These are phyloP conservation scores for Drosophila nigrodunni DNA, from an alignment of 1,140 invertebrate genomes.

Conservation along the genomic window DNA sequence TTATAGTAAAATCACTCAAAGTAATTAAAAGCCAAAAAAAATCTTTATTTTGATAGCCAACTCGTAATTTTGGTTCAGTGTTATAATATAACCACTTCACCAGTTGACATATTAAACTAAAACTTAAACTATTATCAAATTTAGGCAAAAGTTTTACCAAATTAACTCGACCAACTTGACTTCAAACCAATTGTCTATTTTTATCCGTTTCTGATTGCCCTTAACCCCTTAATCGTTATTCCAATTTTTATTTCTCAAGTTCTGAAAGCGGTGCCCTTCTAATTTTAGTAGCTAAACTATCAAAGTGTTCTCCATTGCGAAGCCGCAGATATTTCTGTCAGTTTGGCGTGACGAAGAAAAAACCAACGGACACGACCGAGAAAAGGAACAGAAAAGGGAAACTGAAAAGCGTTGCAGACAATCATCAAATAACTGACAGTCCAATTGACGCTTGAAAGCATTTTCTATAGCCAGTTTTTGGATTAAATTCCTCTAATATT, in stretches of 20 bases:
- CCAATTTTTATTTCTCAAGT: not conserved
- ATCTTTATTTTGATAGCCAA: too few species aligned
- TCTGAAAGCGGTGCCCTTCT: constrained; percentile 31
- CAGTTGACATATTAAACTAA: constrained; percentile 34
- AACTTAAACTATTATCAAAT: constrained; percentile 8
- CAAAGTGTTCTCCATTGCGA: constrained; percentile 5
- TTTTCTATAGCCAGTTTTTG: constrained; percentile 26
- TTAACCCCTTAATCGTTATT: not conserved
- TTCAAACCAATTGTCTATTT: constrained; percentile 8
- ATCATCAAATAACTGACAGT: constrained; percentile 63
- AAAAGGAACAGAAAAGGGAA: constrained; percentile 33
- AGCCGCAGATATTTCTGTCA: constrained; percentile 55
- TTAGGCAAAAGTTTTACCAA: not conserved
- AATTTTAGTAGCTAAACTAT: constrained; percentile 45
- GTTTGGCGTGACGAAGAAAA: constrained; percentile 49
- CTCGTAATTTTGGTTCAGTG: too few species aligned
- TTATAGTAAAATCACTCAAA: too few species aligned
- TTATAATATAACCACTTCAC: not conserved
- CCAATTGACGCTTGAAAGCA: constrained; percentile 56
- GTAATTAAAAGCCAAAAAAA: too few species aligned
- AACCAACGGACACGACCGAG: constrained; percentile 1
- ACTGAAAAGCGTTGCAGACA: constrained; percentile 35
- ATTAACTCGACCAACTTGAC: not conserved
- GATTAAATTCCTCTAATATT: constrained; percentile 23
- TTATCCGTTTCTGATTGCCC: constrained; percentile 23